A percentile compares a stretch with the other conserved stretches of the same genome.
Conservation (phyloP, 2,113 vertebrate species). For the Nerophis lumbriciformis region DNA sequence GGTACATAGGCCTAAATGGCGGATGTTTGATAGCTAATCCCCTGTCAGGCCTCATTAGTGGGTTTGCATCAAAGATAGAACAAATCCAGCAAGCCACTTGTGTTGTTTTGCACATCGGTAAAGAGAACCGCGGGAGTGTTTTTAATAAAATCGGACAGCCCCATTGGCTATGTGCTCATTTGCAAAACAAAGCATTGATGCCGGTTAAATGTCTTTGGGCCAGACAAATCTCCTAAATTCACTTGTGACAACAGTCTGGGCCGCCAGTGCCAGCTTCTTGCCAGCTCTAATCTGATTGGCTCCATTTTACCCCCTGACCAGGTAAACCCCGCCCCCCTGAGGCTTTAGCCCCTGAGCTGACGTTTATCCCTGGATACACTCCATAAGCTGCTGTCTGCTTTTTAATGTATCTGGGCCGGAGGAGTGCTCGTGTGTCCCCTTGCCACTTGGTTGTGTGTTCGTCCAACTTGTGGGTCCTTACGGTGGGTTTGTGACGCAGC, state of each 20-base stretch:
- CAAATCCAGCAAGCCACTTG: slow-evolving; percentile 29
- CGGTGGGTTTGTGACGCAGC: slow-evolving; percentile 12
- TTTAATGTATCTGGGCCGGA: slow-evolving; percentile 33
- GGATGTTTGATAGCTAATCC: slow-evolving; percentile 61
- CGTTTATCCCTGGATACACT: slow-evolving; percentile 45
- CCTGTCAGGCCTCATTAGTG: slow-evolving; percentile 52
- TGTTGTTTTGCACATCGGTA: too few species aligned
- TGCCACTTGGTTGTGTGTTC: slow-evolving; percentile 8
- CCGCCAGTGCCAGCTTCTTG: slow-evolving; percentile 16
- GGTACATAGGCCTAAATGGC: slow-evolving; percentile 19
- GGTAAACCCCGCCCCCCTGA: slow-evolving; percentile 51
- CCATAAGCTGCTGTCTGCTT: slow-evolving; percentile 53
- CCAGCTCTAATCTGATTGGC: slow-evolving; percentile 41
- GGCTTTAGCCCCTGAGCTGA: slow-evolving; percentile 55
- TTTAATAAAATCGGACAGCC: too few species aligned
- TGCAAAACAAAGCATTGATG: slow-evolving; percentile 1
- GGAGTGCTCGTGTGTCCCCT: neutral
- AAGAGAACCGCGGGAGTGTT: too few species aligned
- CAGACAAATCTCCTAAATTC: slow-evolving; percentile 45
- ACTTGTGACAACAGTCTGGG: slow-evolving; percentile 33
- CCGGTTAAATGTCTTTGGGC: slow-evolving; percentile 29
- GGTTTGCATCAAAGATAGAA: slow-evolving; percentile 31
- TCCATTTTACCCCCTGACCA: slow-evolving; percentile 26
- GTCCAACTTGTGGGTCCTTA: slow-evolving; percentile 1
- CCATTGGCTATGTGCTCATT: neutral